Evolutionary conservation across 2,797 vertebrate species (phyloP).

Genomic region (Limnodromus scolopaceus): DNA sequence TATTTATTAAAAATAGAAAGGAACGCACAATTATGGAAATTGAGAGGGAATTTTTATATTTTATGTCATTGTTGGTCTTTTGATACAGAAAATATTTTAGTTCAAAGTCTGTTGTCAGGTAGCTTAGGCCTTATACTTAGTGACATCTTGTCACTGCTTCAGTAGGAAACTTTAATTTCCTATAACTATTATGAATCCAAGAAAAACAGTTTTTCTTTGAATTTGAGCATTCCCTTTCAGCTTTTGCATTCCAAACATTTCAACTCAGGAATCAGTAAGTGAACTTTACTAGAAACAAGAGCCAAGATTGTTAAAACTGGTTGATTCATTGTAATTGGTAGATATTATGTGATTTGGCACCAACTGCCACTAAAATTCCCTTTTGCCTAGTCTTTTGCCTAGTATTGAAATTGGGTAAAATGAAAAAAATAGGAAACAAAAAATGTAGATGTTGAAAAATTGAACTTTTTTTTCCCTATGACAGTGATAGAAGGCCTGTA

Average conservation of each 20-base stretch:
- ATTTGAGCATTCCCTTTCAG: neutral
- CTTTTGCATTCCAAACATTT: constrained; percentile 33
- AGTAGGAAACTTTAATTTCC: constrained; percentile 21
- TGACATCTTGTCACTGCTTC: constrained; percentile 10
- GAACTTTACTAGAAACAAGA: neutral
- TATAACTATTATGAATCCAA: neutral
- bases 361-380: neutral
- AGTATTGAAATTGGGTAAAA: neutral
- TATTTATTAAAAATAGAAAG: constrained; percentile 35
- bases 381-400: neutral
- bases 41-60: neutral
- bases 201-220: constrained; percentile 21
- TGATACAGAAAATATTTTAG: constrained; percentile 21
- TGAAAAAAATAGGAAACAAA: neutral
- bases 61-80: neutral
- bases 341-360: neutral
- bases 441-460: neutral
- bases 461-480: neutral
- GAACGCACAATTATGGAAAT: constrained; percentile 23
- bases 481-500: neutral
- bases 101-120: constrained; percentile 18
- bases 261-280: neutral
- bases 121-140: neutral
- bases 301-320: neutral
- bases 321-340: neutral